Percentiles rank a stretch among this genome's conserved stretches.
Conservation (phyloP, 2,797 vertebrate species). For the Tapirus indicus region DNA sequence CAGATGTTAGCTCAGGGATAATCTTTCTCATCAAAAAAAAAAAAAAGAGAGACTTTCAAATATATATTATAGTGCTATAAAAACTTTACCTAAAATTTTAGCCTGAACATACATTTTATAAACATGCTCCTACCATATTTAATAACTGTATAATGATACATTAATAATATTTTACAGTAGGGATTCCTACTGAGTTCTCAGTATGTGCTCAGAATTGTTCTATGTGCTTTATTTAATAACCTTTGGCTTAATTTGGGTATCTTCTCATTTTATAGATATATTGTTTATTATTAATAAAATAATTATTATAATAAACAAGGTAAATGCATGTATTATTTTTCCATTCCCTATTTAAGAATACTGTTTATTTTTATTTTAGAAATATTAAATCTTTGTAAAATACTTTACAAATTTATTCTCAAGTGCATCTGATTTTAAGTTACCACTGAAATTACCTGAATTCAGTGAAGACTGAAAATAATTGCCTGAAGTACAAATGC, state of each 20-base stretch:
- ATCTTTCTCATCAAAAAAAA: too few species aligned
- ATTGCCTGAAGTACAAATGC: background rate
- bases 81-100: background rate
- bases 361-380: background rate
- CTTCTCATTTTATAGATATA: background rate
- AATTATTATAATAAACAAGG: background rate
- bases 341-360: background rate
- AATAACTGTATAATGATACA: background rate
- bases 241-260: background rate
- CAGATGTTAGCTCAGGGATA: too few species aligned
- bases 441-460: background rate
- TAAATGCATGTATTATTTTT: background rate
- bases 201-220: background rate
- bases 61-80: background rate
- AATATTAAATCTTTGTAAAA: background rate
- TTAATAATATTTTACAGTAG: background rate
- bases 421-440: background rate
- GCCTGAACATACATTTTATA: background rate
- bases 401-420: background rate
- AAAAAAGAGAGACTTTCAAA: background rate
- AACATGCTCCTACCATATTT: background rate
- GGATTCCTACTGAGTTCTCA: background rate
- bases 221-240: background rate
- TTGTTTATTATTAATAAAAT: background rate
- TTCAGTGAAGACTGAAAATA: background rate